Evolutionary conservation across 1,140 invertebrate species (phyloP), one percentile per base, ranked within the genome.

Genomic region (Leptinotarsa lineolata): DNA sequence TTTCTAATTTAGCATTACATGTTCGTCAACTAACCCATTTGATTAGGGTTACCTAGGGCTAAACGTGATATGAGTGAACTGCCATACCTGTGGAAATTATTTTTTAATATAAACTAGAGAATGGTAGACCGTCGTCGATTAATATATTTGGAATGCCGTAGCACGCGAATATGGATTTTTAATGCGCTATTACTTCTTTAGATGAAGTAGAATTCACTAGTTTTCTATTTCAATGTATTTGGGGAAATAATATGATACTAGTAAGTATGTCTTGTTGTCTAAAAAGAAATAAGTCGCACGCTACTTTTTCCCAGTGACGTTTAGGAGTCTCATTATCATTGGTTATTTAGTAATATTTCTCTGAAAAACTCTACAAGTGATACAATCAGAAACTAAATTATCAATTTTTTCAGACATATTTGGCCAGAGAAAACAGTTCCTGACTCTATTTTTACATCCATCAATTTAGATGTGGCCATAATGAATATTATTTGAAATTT

Each of bases 401-500:
- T 60, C 59, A 11, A 60, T 21, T 18, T 60, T 6, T 60, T 60
- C n/a, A 18, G 59, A n/a, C 59, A 60, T 60, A n/a, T 60, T 60
- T n/a, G 59, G 59, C n/a, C 59, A 60, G n/a, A n/a, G n/a, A n/a
- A n/a, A n/a, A n/a, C n/a, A n/a, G n/a, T n/a, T n/a, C n/a, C n/a
- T 60, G n/a, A 13, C 45, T 46, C 45, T 46, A 46, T 72, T 77
- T 84, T 84, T 21, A 74, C 81, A 76, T 82, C n/a, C 84, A 60
- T 84, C 83, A 69, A 83, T 80, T 1, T 86, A 86, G 39, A 86
- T 20, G 78, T 88, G 86, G 21, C 81, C 74, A 64, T 81, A 76
- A 78, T 87, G 86, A 59, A 87, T 72, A 39, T 74, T 70, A 18
- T 81, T 45, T 6, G 86, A 78, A 58, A 86, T 84, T 68, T 85